phyloP scores from a whole-genome alignment of 2,113 vertebrate species.

The Machaerirhynchus nigripectus region DNA sequence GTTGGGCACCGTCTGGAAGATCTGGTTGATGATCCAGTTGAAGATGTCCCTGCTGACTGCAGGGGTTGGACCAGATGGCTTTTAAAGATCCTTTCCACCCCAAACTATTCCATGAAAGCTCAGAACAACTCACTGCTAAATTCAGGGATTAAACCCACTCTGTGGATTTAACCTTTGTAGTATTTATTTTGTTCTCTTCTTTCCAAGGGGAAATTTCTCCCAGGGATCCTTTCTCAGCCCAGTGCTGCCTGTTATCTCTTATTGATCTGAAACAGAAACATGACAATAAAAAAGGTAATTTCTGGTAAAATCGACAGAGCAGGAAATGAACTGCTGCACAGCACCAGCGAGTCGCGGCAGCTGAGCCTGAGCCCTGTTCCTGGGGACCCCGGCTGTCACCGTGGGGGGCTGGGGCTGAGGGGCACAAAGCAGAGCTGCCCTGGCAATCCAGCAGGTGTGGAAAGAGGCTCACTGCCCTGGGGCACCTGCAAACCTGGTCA shows the following conservation, averaged over 20 bases:
- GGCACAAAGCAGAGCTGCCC: background rate
- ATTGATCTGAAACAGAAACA: background rate
- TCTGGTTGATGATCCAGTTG: background rate
- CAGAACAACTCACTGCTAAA: background rate
- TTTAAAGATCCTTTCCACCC: background rate
- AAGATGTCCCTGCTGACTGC: background rate
- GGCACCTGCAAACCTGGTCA: accelerated
- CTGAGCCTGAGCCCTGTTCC: background rate
- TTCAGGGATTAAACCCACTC: background rate
- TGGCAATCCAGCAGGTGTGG: background rate
- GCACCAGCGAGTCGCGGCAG: accelerated
- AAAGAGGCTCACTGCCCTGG: background rate
- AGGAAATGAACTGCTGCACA: background rate
- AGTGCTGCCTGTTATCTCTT: background rate
- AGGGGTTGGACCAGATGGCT: background rate
- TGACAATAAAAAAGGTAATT: background rate
- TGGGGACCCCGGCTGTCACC: accelerated
- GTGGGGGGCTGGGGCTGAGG: accelerated
- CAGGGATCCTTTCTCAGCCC: background rate
- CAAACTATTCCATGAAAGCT: background rate
- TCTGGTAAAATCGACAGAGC: background rate
- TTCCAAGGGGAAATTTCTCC: background rate
- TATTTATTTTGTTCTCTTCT: background rate
- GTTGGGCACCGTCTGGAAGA: background rate
- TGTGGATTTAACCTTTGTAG: background rate